Conservation (phyloP, 1,140 invertebrate genomes). For the Pogonognathellus flavescens region DNA sequence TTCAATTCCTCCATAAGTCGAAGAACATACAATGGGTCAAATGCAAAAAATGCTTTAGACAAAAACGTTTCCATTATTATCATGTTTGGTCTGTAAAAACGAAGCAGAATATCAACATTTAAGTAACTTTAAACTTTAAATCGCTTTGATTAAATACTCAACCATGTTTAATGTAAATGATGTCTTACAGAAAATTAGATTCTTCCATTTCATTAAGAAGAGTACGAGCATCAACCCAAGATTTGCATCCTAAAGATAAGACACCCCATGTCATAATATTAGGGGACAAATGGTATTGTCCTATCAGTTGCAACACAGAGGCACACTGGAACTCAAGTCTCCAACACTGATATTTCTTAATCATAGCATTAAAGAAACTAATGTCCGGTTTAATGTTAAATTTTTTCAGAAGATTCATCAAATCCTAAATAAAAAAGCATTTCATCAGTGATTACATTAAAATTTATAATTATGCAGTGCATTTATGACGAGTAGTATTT, state of each 20-base stretch:
- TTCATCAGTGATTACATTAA: not conserved
- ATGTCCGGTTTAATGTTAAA: conserved; percentile 79
- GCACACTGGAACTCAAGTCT: conserved; percentile 78
- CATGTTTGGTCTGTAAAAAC: conserved; percentile 75
- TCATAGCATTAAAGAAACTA: conserved; percentile 88
- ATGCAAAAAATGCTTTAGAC: conserved; percentile 72
- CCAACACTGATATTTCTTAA: conserved; percentile 81
- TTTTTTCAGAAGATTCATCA: conserved; percentile 76
- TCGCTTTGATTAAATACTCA: not conserved
- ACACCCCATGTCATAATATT: conserved; percentile 89
- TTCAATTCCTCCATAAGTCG: conserved; percentile 78
- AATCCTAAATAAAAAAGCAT: conserved; percentile 68
- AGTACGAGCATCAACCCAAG: conserved; percentile 73
- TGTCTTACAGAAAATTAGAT: conserved; percentile 75
- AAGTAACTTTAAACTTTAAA: not conserved
- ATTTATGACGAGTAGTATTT: no score
- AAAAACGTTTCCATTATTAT: conserved; percentile 81
- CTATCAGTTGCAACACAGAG: conserved; percentile 77
- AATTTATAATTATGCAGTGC: no score
- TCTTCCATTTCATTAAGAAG: conserved; percentile 80
- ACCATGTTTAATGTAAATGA: not conserved
- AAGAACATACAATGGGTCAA: conserved; percentile 77
- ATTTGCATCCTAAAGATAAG: conserved; percentile 82
- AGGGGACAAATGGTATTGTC: conserved; percentile 74
- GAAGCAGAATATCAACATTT: not conserved